Conservation (phyloP, 2,113 vertebrate species). For the Apeltes quadracus region DNA sequence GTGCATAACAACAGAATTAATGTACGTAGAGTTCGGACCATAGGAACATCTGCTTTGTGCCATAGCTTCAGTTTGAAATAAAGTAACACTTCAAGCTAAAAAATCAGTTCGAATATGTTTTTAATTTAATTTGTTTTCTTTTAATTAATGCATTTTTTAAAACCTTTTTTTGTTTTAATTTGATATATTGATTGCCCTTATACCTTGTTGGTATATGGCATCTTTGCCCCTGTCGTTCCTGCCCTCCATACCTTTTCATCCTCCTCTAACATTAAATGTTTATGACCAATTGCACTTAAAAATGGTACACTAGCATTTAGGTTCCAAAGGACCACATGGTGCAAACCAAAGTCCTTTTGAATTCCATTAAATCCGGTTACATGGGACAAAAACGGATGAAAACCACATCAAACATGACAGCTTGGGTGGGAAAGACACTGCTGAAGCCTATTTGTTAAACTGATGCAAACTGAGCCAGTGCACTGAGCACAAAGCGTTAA, state of each 20-base stretch:
- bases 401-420: neutral
- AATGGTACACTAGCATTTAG: neutral
- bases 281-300: neutral
- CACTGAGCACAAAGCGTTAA: constrained; percentile 7
- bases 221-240: neutral
- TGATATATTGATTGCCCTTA: neutral
- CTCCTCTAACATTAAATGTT: neutral
- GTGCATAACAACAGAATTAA: too few species aligned
- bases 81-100: neutral
- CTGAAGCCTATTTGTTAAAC: neutral
- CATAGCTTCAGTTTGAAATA: neutral
- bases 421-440: neutral
- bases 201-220: too few species aligned
- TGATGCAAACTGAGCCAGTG: neutral
- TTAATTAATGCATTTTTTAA: neutral
- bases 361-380: neutral
- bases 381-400: neutral
- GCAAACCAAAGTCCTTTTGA: neutral
- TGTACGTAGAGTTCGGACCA: neutral
- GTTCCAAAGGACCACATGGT: neutral
- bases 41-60: neutral
- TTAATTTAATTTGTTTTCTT: neutral
- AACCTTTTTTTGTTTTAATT: too few species aligned
- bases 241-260: neutral
- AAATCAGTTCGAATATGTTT: neutral